Evolutionary conservation across 1,140 invertebrate genomes (phyloP).

Genomic region (Macrocentrus cingulum): DNA sequence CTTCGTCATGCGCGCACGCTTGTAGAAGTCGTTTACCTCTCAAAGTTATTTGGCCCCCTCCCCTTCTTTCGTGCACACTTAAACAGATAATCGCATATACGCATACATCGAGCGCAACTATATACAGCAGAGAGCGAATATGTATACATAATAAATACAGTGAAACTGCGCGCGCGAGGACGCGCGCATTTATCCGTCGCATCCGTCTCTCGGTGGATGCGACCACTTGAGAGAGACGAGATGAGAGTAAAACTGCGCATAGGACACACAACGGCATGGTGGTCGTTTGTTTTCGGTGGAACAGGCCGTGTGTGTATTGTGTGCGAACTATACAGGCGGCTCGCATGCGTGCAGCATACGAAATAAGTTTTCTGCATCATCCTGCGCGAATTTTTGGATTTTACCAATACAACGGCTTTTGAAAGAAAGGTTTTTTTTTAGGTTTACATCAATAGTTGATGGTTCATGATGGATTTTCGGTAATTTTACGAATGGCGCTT

Average conservation of each 20-base stretch:
- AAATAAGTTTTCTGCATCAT: conserved; percentile 21
- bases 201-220: conserved; percentile 7
- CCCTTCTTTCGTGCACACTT: conserved; percentile 17
- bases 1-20: conserved; percentile 21
- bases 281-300: too few relatives aligned
- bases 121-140: conserved; percentile 1
- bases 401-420: too few relatives aligned
- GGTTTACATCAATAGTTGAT: too few relatives aligned
- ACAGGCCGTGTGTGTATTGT: not conserved
- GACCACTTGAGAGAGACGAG: not conserved
- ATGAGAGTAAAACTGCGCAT: not conserved
- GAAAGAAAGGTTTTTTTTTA: too few relatives aligned
- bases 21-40: conserved; percentile 32
- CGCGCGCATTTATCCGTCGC: not conserved
- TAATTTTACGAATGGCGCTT: not conserved
- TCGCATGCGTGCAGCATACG: conserved; percentile 26
- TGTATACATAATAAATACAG: too few relatives aligned
- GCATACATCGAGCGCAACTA: conserved; percentile 2
- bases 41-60: conserved; percentile 31
- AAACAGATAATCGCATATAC: conserved; percentile 23
- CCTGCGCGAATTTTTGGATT: too few relatives aligned
- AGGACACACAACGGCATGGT: too few relatives aligned
- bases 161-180: too few relatives aligned
- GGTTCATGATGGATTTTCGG: too few relatives aligned
- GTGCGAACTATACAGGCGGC: not conserved